Percentiles rank a stretch among this genome's conserved stretches.
Evolutionary conservation across 53 echinoderm and acorn worm genomes (phyloP).

Genomic region (Actinopyga echinites): DNA sequence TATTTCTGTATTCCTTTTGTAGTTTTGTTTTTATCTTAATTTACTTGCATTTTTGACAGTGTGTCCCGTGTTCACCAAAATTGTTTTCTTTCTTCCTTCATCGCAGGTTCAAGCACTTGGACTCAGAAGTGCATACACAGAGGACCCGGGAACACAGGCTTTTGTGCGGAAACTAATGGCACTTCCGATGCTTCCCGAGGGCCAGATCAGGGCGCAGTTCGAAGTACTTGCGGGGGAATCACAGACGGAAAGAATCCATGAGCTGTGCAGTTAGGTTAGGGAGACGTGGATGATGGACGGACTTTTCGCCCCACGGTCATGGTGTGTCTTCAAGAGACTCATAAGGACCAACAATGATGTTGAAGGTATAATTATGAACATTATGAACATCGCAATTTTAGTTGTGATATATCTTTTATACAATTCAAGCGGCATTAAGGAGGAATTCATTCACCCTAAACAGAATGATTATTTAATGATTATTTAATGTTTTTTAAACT

Average conservation of each 20-base stretch:
- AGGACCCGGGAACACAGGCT: background rate
- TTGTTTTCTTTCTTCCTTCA: background rate
- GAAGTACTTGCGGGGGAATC: background rate
- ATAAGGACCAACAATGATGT: slow-evolving; percentile 21
- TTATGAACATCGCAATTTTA: background rate
- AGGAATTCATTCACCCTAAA: no score
- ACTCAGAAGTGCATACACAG: background rate
- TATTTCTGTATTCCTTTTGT: no score
- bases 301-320: slow-evolving; percentile 5
- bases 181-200: background rate
- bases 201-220: slow-evolving; percentile 13
- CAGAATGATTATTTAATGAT: no score
- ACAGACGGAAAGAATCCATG: background rate
- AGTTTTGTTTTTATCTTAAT: no score
- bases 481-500: no score
- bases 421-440: background rate
- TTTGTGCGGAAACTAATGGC: background rate
- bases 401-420: background rate
- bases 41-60: no score
- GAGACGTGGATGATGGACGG: background rate
- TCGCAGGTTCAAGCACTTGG: background rate
- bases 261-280: background rate
- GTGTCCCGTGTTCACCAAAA: no score
- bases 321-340: background rate
- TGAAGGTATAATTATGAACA: slow-evolving; percentile 19